These are phyloP conservation scores for Percopsis omiscomaycus DNA, from an alignment of 2,797 vertebrate genomes.

Conservation along the genomic window DNA sequence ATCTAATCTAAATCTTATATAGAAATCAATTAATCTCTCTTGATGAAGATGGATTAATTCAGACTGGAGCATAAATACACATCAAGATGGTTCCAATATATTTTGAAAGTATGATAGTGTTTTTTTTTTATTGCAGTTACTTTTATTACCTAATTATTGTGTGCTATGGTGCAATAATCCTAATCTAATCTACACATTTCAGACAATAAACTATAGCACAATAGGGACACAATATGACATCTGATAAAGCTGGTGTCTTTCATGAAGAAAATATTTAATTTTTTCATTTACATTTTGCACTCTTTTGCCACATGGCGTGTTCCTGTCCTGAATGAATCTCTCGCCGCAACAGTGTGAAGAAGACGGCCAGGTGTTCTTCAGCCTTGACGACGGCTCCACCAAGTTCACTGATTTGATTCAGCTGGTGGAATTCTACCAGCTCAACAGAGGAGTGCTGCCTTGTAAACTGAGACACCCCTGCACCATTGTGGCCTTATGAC, in stretches of 20 bases:
- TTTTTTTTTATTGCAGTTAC: no score
- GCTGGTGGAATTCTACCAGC: constrained; percentile 99
- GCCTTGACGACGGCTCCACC: constrained; percentile 96
- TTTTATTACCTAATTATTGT: no score
- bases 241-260: neutral
- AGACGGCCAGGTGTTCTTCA: constrained; percentile 94
- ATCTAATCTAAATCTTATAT: no score
- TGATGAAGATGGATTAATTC: no score
- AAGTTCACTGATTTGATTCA: constrained; percentile 99
- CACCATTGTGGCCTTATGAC: constrained; percentile 98
- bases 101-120: no score
- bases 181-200: no score
- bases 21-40: no score
- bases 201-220: no score
- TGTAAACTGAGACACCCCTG: constrained; percentile 98
- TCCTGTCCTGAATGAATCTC: constrained; percentile 55
- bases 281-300: neutral
- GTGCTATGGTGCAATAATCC: no score
- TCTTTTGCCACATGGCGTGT: neutral
- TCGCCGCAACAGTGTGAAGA: constrained; percentile 86
- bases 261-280: neutral
- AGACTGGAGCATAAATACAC: no score
- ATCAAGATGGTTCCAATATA: no score
- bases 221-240: neutral
- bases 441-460: constrained; percentile 97